Percentiles rank a stretch among this genome's conserved stretches.
Evolutionary conservation across 1,140 invertebrate genomes (phyloP).

Genomic region (Phortica variegata): DNA sequence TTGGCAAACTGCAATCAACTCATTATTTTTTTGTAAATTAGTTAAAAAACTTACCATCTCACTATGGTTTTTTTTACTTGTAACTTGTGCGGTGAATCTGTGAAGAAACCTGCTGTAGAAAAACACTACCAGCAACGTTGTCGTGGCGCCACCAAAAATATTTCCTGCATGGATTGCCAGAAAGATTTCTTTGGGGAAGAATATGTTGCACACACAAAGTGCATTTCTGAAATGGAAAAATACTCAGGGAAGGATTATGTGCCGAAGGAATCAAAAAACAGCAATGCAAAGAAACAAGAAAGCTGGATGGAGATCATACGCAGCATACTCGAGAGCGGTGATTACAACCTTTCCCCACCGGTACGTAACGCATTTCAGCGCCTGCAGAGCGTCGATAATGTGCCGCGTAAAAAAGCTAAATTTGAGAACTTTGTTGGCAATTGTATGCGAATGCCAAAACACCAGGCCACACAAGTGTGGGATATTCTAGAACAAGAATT

Average conservation of each 20-base stretch:
- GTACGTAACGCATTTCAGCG: constrained; percentile 68
- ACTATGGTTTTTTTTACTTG: constrained; percentile 96
- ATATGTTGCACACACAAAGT: constrained; percentile 84
- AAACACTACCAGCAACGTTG: constrained; percentile 81
- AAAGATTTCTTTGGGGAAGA: constrained; percentile 81
- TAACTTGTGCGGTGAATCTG: constrained; percentile 81
- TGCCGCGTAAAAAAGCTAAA: constrained; percentile 88
- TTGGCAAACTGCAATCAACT: too few relatives aligned
- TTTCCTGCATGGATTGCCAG: constrained; percentile 88
- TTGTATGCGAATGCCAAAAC: constrained; percentile 60
- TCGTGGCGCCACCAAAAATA: constrained; percentile 61
- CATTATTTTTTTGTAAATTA: too few relatives aligned
- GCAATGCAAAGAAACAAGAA: constrained; percentile 88
- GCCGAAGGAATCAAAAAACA: constrained; percentile 72
- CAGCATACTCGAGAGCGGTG: constrained; percentile 65
- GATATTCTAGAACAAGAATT: constrained; percentile 69
- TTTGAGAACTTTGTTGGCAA: constrained; percentile 79
- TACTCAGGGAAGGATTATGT: constrained; percentile 81
- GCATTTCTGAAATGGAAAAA: constrained; percentile 86
- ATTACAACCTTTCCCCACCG: constrained; percentile 60
- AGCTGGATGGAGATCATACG: constrained; percentile 84
- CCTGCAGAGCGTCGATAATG: constrained; percentile 77
- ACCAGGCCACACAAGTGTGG: constrained; percentile 69
- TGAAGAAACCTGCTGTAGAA: constrained; percentile 89
- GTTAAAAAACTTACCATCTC: too few relatives aligned